Evolutionary conservation across 2,888 invertebrate genomes (phyloP), one percentile per base, ranked within the genome.

Genomic region (Campaea margaritaria): DNA sequence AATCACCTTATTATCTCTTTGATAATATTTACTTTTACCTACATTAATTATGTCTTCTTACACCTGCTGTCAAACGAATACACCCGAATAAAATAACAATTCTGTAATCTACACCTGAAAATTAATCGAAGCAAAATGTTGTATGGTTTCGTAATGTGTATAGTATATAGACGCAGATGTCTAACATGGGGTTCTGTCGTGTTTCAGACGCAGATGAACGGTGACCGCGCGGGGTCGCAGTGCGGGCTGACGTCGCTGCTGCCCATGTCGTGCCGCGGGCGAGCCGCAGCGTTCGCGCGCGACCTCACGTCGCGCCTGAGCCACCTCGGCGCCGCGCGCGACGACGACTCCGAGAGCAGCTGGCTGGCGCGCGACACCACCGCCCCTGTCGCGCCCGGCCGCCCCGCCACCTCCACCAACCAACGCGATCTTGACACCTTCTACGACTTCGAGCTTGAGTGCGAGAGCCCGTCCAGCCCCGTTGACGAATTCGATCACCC

Each of bases 231-330:
- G 78, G 89, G 86, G 63, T 81, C 90, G 73, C 94, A 94, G 93
- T 95, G 95, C 87, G 94, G 95, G 77, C 90, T 96, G 77, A 93
- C 94, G 77, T 94, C 95, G 70, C 90, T 95, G 72, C 89, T 96
- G 89, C 95, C 96, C 80, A 95, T 95, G 94, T 96, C 96, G 85
- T 97, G 96, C 83, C 94, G 96, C 61, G 95, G 95, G 60, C 94
- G 96, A 56, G 96, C 96, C 57, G 96, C 96, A 81, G 96, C 96
- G 59, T 96, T 97, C 85, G 96, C 96, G 67, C 93, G 95, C 61
- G 95, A 95, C 78, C 91, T 97, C 65, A 96, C 96, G 79, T 95
- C 95, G 56, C 95, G 96, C 65, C 90, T 97, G 71, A 94, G 95
- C 72, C 95, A 95, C 67, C 93, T 96, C 67, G 96, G 96, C 51